Evolutionary conservation across 2,888 invertebrate species (phyloP).

Genomic region (Nomada goodeniana): DNA sequence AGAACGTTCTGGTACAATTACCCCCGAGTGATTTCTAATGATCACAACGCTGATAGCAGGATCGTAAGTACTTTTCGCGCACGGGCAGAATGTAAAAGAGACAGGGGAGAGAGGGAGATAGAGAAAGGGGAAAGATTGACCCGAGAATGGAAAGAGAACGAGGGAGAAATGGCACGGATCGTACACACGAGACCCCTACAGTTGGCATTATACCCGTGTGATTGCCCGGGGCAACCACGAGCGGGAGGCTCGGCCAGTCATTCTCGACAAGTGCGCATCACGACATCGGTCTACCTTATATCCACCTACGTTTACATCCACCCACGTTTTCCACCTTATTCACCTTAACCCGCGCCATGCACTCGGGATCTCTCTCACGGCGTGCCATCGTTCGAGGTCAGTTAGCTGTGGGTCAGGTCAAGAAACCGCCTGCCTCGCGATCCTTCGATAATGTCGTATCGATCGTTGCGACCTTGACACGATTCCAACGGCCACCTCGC

Average conservation of each 20-base stretch:
- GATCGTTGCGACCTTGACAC: slow-evolving; percentile 21
- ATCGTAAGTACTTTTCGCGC: not conserved
- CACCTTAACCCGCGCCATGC: slow-evolving; percentile 54
- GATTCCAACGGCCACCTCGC: not conserved
- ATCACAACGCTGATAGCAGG: slow-evolving; percentile 5
- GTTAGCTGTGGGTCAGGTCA: slow-evolving; percentile 45
- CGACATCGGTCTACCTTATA: slow-evolving; percentile 70
- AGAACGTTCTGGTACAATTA: not conserved
- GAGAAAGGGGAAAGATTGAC: not conserved
- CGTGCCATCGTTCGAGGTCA: slow-evolving; percentile 22
- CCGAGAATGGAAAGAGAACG: no score
- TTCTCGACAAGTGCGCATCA: slow-evolving; percentile 74
- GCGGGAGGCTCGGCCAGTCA: slow-evolving; percentile 73
- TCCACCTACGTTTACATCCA: slow-evolving; percentile 64
- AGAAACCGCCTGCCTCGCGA: slow-evolving; percentile 21
- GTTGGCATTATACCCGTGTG: slow-evolving; percentile 67
- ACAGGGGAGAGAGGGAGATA: not conserved
- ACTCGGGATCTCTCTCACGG: slow-evolving; percentile 53
- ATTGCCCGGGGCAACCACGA: slow-evolving; percentile 77
- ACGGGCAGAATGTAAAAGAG: not conserved
- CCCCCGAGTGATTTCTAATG: slow-evolving; percentile 5
- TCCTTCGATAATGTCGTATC: slow-evolving; percentile 15
- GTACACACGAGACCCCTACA: slow-evolving; percentile 36
- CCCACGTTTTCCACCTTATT: slow-evolving; percentile 64
- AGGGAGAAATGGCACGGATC: slow-evolving; percentile 46